phyloP scores from a whole-genome alignment of 2,113 vertebrate species.

The Ifrita kowaldi region DNA sequence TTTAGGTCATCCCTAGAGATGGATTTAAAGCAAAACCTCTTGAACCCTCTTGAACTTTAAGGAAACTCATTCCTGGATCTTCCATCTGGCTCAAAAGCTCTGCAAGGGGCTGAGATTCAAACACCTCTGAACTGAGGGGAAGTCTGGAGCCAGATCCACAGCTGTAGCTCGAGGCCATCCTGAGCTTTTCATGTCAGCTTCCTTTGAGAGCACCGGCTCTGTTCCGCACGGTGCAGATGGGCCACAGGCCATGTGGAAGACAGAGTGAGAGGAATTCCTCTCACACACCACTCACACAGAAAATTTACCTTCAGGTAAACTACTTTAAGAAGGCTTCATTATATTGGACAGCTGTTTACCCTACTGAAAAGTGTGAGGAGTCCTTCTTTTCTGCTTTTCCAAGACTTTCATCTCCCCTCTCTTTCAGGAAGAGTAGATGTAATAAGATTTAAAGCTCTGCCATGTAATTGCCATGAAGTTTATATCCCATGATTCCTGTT shows the following conservation, averaged over 20 bases:
- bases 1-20: conserved; percentile 45
- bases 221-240: neutral
- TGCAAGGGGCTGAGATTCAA: conserved; percentile 23
- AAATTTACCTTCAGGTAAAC: conserved; percentile 46
- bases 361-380: conserved; percentile 6
- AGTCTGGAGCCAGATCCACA: conserved; percentile 38
- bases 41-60: conserved; percentile 58
- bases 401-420: conserved; percentile 26
- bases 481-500: conserved; percentile 38
- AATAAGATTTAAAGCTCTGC: conserved; percentile 10
- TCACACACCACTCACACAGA: neutral
- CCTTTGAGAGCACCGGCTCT: neutral
- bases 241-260: neutral
- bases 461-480: conserved; percentile 23
- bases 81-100: conserved; percentile 50
- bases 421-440: neutral
- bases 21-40: conserved; percentile 47
- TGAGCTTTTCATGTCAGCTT: conserved; percentile 40
- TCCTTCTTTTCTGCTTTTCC: conserved; percentile 7
- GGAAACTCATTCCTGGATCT: conserved; percentile 42
- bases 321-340: neutral
- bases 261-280: conserved; percentile 1
- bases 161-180: conserved; percentile 34
- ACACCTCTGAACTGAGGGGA: conserved; percentile 28
- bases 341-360: conserved; percentile 25